phyloP scores from a whole-genome alignment of 2,888 invertebrate genomes.

The Epinotia brunnichana region DNA sequence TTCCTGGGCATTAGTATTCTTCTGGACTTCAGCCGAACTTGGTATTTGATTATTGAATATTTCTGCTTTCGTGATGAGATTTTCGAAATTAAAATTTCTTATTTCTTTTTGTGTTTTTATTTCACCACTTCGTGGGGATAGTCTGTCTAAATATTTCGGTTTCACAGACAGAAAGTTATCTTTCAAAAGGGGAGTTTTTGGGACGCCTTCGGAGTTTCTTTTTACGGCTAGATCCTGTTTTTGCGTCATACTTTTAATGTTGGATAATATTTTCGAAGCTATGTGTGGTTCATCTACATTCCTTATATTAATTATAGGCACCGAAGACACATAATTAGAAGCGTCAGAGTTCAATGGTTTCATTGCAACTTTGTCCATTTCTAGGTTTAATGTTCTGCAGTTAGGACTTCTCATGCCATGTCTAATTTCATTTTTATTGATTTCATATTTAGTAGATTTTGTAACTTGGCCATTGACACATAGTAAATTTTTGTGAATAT shows the following conservation, averaged over 20 bases:
- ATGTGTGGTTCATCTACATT: constrained; percentile 69
- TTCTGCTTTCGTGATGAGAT: constrained; percentile 80
- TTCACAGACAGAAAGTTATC: constrained; percentile 64
- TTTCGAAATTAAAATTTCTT: constrained; percentile 79
- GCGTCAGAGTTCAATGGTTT: constrained; percentile 58
- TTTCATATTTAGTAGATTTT: constrained; percentile 64
- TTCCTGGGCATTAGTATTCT: constrained; percentile 70
- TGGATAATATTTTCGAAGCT: constrained; percentile 56
- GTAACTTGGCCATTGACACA: constrained; percentile 54
- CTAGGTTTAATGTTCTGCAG: constrained; percentile 56
- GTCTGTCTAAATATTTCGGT: constrained; percentile 64
- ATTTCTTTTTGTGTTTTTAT: constrained; percentile 68
- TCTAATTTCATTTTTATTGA: constrained; percentile 61
- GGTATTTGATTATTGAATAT: constrained; percentile 77
- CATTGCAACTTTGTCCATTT: constrained; percentile 61
- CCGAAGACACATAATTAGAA: constrained; percentile 56
- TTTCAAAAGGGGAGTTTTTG: constrained; percentile 68
- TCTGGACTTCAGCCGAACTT: constrained; percentile 74
- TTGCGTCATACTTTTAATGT: constrained; percentile 54
- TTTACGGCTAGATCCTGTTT: constrained; percentile 67
- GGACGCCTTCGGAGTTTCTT: constrained; percentile 67
- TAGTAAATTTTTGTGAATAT: constrained; percentile 53
- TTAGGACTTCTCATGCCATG: constrained; percentile 63
- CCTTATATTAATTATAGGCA: constrained; percentile 74
- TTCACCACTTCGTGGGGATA: constrained; percentile 58